A percentile compares a stretch with the other conserved stretches of the same genome.
Evolutionary conservation across 2,113 vertebrate genomes (phyloP).

Genomic region (Nesogale talazaci): DNA sequence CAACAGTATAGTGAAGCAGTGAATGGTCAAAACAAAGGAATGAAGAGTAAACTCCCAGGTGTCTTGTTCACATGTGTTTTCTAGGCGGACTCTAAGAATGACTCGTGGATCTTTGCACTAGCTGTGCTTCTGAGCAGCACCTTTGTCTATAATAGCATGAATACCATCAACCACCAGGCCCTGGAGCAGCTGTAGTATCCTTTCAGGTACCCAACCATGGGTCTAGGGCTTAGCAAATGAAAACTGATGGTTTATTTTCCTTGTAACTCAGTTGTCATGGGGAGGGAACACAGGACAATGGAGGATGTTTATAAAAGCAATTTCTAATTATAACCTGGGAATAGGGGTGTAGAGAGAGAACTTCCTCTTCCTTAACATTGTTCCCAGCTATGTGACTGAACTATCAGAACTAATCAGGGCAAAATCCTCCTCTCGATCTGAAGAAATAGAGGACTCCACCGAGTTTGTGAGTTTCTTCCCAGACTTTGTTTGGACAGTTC

Average conservation of each 20-base stretch:
- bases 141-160: constrained; percentile 78
- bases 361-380: constrained; percentile 75
- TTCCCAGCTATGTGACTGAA: constrained; percentile 84
- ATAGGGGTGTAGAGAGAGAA: constrained; percentile 22
- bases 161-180: constrained; percentile 68
- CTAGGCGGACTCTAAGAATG: constrained; percentile 66
- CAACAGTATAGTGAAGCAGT: not conserved
- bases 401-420: constrained; percentile 82
- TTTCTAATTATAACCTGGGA: constrained; percentile 45
- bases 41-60: too few relatives aligned
- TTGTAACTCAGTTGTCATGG: not conserved
- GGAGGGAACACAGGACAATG: not conserved
- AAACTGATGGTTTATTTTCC: not conserved
- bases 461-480: constrained; percentile 84
- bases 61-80: not conserved
- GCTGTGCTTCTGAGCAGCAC: constrained; percentile 71
- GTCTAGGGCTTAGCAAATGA: not conserved
- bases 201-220: not conserved
- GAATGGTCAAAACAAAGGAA: not conserved
- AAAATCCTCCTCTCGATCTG: constrained; percentile 64
- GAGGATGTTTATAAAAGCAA: not conserved
- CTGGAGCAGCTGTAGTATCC: constrained; percentile 79
- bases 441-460: not conserved
- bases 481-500: constrained; percentile 85
- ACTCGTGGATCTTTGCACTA: constrained; percentile 68